Base-by-base conservation (phyloP, 2,113 vertebrate genomes). In the Nesogale talazaci region DNA sequence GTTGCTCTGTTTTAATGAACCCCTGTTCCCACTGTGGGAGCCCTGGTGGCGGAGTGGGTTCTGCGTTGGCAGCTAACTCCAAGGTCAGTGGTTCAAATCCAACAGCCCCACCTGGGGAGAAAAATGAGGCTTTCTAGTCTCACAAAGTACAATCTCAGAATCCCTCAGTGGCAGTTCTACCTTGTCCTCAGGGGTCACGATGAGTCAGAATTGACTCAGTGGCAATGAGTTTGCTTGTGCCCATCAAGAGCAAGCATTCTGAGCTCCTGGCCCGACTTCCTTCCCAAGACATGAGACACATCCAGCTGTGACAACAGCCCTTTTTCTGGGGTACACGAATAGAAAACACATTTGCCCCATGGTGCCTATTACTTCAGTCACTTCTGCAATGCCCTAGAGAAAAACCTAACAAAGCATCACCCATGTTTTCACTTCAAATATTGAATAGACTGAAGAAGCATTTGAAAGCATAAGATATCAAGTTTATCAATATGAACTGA, bases 371-470 rank as follows among this genome's bases (percentile, higher is more conserved):
- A 27, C 52, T 92, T 52, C 72, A 78, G 78, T 4, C 14, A 86
- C 59, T 25, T 52, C 14, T 52, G 46, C 70, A 56, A 46, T 52
- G 65, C 29, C 12, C 74, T 31, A 59, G 40, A 77, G 83, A 84
- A 83, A 83, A n/a, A n/a, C 42, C 81, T 40, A 1, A 76, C n/a
- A 79, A 56, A 59, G 57, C 59, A 72, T 20, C 59, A 67, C 9
- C 83, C 40, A 27, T 40, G 42, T 82, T 56, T 59, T 93, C 79
- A 17, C 6, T n/a, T 93, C 89, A 90, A 88, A n/a, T 40, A 92
- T 0, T 34, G 40, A 76, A 40, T 31, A 78, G 46, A 11, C 46
- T 70, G 94, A 81, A 42, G 38, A 88, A 78, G 86, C 34, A 79
- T 56, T 88, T 75, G 27, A 31, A 77, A 87, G 34, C 92, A 79